A percentile compares a stretch with the other conserved stretches of the same genome.
Evolutionary conservation across 2,113 vertebrate genomes (phyloP).

Genomic region (Baryphthengus martii): DNA sequence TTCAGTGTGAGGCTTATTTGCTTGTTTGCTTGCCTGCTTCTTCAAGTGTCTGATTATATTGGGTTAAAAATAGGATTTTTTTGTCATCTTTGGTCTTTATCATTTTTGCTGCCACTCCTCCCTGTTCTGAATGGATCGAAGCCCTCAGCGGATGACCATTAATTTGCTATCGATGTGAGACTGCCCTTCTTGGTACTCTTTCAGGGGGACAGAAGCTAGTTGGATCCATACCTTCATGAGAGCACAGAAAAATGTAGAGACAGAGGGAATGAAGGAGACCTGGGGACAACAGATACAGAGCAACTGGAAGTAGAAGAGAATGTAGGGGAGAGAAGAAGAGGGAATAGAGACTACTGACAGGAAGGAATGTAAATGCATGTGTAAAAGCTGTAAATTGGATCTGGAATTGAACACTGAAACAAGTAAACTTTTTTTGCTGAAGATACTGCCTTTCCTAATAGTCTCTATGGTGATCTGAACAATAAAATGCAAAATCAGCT

Average conservation of each 20-base stretch:
- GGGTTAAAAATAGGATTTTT: not conserved
- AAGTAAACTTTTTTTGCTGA: not conserved
- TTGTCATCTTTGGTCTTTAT: not conserved
- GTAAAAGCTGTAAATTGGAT: not conserved
- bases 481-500: not conserved
- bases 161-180: not conserved
- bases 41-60: not conserved
- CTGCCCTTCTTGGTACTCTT: not conserved
- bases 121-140: not conserved
- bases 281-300: not conserved
- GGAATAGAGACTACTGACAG: not conserved
- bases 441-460: not conserved
- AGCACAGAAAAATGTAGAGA: not conserved
- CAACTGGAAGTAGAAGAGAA: not conserved
- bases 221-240: not conserved
- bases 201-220: not conserved
- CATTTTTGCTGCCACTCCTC: not conserved
- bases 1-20: not conserved
- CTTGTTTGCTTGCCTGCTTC: not conserved
- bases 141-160: not conserved
- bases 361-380: not conserved
- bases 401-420: not conserved
- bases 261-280: not conserved
- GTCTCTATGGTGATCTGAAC: not conserved
- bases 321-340: not conserved